Evolutionary conservation across 2,113 vertebrate genomes (phyloP), one percentile per base, ranked within the genome.

Genomic region (Sclerurus mexicanus): DNA sequence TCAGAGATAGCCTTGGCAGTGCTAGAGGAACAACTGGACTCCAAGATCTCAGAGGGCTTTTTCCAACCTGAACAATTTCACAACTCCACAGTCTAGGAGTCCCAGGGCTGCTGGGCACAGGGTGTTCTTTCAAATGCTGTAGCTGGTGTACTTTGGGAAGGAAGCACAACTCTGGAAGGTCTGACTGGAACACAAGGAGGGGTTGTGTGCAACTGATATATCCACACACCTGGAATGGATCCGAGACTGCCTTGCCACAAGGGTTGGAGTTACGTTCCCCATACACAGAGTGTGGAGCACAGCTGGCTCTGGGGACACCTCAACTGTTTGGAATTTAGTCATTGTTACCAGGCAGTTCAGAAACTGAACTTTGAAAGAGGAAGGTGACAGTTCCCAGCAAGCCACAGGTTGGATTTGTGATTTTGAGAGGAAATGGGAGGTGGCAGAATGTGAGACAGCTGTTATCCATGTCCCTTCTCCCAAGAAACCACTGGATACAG

Each of bases 151-250:
- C 47, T 52, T 56, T 6, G 5, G 37, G 67, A 67, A 87, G 40
- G 67, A 67, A 87, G 40, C 10, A 14, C 30, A 18, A 39, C 40
- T 24, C 40, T 12, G 12, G 13, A 9, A 7, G 12, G 33, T 56
- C 21, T 3, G 39, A 40, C 17, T 8, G 7, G 14, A 73, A 40
- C 7, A 14, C 0, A 0, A 30, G 10, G 3, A 18, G 7, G 2
- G 2, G 30, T 2, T 30, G 47, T 5, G 12, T 21, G 22, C 4
- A 0, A 47, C 59, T 2, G 25, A 21, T 3, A 2, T 0, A 27
- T 12, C 23, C 33, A 10, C 31, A 7, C 1, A 2, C 1, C 2
- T 3, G 4, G 3, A 9, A 9, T 0, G 1, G 2, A 84, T 24
- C 9, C 5, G 6, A 14, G 3, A 31, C 25, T 33, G 22, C 25